Conservation (phyloP, 2,797 vertebrate genomes). For the Aphelocoma californica region DNA sequence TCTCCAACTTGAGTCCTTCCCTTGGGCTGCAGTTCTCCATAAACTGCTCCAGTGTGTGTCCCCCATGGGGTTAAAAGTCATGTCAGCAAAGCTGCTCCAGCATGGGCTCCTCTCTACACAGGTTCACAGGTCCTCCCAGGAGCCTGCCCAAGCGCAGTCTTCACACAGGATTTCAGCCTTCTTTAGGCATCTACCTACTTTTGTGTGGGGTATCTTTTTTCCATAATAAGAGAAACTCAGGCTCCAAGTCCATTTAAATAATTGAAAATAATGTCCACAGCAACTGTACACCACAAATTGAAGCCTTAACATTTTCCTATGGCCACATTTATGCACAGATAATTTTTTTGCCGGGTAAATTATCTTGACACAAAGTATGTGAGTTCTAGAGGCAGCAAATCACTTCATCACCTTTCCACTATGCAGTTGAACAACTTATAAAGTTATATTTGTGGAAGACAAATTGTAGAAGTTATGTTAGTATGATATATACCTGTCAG, state of each 20-base stretch:
- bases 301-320: neutral
- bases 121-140: neutral
- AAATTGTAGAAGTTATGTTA: neutral
- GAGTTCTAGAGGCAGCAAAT: neutral
- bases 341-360: neutral
- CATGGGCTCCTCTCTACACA: accelerated
- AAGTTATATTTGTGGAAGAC: neutral
- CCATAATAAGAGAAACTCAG: neutral
- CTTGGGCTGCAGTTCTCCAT: accelerated
- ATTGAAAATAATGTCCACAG: neutral
- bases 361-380: neutral
- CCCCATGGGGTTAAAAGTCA: accelerated
- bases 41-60: accelerated
- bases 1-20: neutral
- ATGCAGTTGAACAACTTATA: neutral
- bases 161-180: neutral
- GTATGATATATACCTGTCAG: neutral
- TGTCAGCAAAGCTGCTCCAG: neutral
- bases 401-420: neutral
- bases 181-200: neutral
- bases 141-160: neutral
- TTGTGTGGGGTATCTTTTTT: accelerated
- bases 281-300: neutral
- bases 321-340: neutral
- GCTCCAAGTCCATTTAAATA: neutral